Base-by-base conservation (phyloP, 2,113 vertebrate genomes). In the Ophthalmolycus amberensis region DNA sequence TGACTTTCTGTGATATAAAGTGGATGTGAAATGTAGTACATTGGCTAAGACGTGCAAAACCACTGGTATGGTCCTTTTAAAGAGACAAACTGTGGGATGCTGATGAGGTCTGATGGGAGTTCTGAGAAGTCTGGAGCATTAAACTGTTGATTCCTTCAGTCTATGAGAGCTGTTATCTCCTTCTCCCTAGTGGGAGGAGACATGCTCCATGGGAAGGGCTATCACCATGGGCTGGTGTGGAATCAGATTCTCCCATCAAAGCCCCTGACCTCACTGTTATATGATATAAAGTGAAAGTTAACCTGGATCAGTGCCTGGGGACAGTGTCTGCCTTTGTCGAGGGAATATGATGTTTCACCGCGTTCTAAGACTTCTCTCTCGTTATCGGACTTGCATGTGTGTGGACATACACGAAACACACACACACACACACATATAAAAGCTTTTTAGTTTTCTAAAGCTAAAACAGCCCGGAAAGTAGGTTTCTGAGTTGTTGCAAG, bases 221-320 rank as follows among this genome's bases (percentile, higher is more conserved):
- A 82, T 89, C 80, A 82, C 76, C 65, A 56, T n/a, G 88, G 72
- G 40, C 82, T 83, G 68, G 48, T 83, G 79, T 84, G 76, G 82
- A 89, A 89, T 89, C 86, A 83, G 89, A 88, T 85, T 88, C 82
- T 92, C 80, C 60, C 56, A 77, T 90, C 85, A 46, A 75, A 79
- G 70, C 59, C 76, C 70, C 84, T 89, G 87, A 91, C 86, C 86
- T 89, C 75, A 86, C 74, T 83, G 82, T 89, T 88, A 90, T 83
- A 87, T 75, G 82, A 89, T 83, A 89, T 75, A 91, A 90, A 82
- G 80, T 89, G 86, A 90, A 90, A 89, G 85, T 86, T 87, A 90
- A 89, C 87, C 89, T 85, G 79, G 88, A 91, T 90, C 85, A 87
- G 82, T 72, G 90, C 79, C 88, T 77, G 50, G 87, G 85, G 87